These are phyloP conservation scores for Gymnopithys bicolor DNA, from an alignment of 2,797 vertebrate genomes.

Conservation along the genomic window DNA sequence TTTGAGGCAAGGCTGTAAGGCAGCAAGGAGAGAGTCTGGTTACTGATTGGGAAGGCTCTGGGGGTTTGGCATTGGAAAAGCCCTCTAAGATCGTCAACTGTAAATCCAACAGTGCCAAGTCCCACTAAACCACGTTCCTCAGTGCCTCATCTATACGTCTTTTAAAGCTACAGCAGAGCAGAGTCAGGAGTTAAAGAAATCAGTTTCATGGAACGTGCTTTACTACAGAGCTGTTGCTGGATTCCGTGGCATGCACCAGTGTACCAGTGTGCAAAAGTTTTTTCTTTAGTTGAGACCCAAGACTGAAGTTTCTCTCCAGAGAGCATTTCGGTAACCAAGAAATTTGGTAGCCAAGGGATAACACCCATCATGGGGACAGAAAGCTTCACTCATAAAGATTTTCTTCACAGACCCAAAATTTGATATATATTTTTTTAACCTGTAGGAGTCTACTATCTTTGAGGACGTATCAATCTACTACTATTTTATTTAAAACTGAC, in stretches of 20 bases:
- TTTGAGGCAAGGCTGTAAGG: background rate
- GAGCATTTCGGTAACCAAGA: background rate
- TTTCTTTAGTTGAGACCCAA: background rate
- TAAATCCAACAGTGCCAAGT: rapidly evolving
- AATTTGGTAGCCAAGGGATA: background rate
- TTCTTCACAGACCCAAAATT: background rate
- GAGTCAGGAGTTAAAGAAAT: background rate
- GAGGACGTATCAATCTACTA: background rate
- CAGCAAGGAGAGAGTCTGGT: background rate
- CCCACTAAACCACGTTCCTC: background rate
- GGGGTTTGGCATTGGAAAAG: background rate
- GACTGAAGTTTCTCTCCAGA: background rate
- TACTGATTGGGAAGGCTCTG: background rate
- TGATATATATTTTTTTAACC: background rate
- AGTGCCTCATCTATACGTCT: rapidly evolving
- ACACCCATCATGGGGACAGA: rapidly evolving
- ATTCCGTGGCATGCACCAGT: rapidly evolving
- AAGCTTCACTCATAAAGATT: background rate
- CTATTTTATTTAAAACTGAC: background rate
- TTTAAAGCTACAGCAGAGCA: background rate
- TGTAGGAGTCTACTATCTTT: background rate
- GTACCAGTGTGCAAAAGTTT: background rate
- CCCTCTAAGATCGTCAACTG: background rate
- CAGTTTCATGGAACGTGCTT: background rate
- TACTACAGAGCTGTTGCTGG: background rate